Percentiles rank a stretch among this genome's conserved stretches.
Evolutionary conservation across 2,797 vertebrate genomes (phyloP).

Genomic region (Paguma larvata): DNA sequence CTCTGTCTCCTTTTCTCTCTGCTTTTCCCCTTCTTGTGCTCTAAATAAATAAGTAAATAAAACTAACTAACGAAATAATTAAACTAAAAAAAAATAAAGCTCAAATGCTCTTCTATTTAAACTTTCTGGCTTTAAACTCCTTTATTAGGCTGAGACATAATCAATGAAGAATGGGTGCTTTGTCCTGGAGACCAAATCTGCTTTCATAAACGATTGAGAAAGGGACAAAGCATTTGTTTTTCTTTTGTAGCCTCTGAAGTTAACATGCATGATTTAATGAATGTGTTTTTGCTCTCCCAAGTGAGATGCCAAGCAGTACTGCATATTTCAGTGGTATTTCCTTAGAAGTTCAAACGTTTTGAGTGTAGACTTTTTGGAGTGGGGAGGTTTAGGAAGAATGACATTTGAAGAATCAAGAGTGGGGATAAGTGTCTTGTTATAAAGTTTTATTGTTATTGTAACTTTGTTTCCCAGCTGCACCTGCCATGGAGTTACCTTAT

Average conservation of each 20-base stretch:
- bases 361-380: constrained; percentile 49
- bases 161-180: neutral
- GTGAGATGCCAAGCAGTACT: constrained; percentile 84
- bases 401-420: constrained; percentile 77
- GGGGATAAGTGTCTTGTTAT: constrained; percentile 63
- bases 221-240: constrained; percentile 79
- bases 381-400: neutral
- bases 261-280: constrained; percentile 83
- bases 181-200: constrained; percentile 39
- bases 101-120: neutral
- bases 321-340: constrained; percentile 85
- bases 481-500: constrained; percentile 85
- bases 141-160: neutral
- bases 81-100: neutral
- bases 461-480: constrained; percentile 73
- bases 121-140: neutral
- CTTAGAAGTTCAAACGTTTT: constrained; percentile 86
- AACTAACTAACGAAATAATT: too few relatives aligned
- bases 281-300: constrained; percentile 81
- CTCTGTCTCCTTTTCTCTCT: too few relatives aligned
- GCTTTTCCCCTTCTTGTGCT: too few relatives aligned
- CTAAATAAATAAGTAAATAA: too few relatives aligned
- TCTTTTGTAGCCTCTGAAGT: constrained; percentile 78
- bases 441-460: constrained; percentile 79
- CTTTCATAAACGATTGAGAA: constrained; percentile 64